Percentiles rank a stretch among this genome's conserved stretches.
Evolutionary conservation across 30 jellyfish, hydroid and myxozoan species (phyloP).

Genomic region (Aurelia sp.): DNA sequence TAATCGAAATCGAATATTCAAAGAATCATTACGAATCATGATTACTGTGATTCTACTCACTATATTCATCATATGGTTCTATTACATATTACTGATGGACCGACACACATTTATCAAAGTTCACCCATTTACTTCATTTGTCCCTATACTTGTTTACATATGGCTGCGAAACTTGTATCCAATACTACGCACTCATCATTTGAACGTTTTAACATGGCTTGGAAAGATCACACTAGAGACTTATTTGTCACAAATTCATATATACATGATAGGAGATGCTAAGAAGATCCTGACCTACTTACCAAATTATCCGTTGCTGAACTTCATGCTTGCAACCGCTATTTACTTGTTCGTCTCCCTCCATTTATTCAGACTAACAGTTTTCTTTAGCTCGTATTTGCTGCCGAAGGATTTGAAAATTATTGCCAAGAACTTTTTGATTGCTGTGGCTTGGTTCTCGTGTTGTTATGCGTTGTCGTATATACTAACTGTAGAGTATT

Average conservation of each 20-base stretch:
- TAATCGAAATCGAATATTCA: conserved; percentile 30
- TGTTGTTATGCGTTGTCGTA: conserved; percentile 57
- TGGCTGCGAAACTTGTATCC: conserved; percentile 92
- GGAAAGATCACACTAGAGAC: conserved; percentile 94
- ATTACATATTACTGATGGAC: conserved; percentile 51
- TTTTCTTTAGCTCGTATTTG: conserved; percentile 87
- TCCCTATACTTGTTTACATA: conserved; percentile 81
- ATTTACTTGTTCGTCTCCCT: conserved; percentile 72
- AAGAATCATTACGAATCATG: conserved; percentile 69
- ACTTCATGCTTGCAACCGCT: conserved; percentile 80
- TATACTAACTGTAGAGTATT: conserved; percentile 32
- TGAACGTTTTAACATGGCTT: conserved; percentile 84
- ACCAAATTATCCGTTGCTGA: conserved; percentile 92
- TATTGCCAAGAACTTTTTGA: conserved; percentile 69
- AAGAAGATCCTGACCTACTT: conserved; percentile 76
- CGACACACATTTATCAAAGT: conserved; percentile 64
- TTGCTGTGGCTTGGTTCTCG: conserved; percentile 72
- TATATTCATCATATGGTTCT: conserved; percentile 71
- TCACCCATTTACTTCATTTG: conserved; percentile 89
- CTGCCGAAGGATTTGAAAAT: conserved; percentile 83
- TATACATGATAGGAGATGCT: conserved; percentile 97
- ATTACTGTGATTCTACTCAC: conserved; percentile 56
- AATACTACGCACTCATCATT: conserved; percentile 68
- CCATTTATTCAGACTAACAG: conserved; percentile 80
- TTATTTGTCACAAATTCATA: conserved; percentile 89